Percentiles rank a stretch among this genome's conserved stretches.
These are phyloP conservation scores for Tromatobia lineatoria DNA, from an alignment of 2,888 invertebrate genomes.

Conservation along the genomic window DNA sequence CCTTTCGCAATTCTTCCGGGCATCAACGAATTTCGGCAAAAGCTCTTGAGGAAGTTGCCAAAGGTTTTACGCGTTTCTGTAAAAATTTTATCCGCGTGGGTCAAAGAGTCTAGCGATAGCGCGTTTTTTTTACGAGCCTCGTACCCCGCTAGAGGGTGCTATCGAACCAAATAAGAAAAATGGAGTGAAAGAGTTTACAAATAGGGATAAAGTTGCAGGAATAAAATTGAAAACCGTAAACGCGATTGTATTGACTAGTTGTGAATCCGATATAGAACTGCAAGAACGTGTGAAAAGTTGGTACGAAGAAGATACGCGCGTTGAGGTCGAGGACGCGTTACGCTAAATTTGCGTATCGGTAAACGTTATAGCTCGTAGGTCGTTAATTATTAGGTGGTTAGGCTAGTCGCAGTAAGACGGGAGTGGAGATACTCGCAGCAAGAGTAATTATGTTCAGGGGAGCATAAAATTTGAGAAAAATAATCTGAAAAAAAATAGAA, in stretches of 20 bases:
- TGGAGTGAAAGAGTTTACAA: background rate
- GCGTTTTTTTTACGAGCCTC: slow-evolving; percentile 30
- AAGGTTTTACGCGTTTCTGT: slow-evolving; percentile 6
- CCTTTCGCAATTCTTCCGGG: slow-evolving; percentile 3
- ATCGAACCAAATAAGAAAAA: slow-evolving; percentile 35
- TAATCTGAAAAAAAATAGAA: slow-evolving; percentile 12
- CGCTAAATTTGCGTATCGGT: slow-evolving; percentile 45
- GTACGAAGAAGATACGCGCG: slow-evolving; percentile 31
- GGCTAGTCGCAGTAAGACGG: slow-evolving; percentile 76
- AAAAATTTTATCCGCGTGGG: slow-evolving; percentile 20
- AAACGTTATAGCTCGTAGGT: slow-evolving; percentile 63
- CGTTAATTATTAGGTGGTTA: slow-evolving; percentile 74
- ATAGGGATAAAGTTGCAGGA: background rate
- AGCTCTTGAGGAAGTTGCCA: slow-evolving; percentile 7
- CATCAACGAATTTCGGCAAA: slow-evolving; percentile 38
- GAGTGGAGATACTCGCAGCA: slow-evolving; percentile 64
- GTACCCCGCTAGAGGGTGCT: slow-evolving; percentile 26
- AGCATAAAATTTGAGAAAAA: slow-evolving; percentile 43
- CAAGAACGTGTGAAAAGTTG: slow-evolving; percentile 29
- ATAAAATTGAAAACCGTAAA: background rate
- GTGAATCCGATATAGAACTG: background rate
- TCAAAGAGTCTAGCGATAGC: slow-evolving; percentile 17
- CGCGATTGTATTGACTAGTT: slow-evolving; percentile 17
- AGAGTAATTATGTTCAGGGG: slow-evolving; percentile 58
- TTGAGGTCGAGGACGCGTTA: slow-evolving; percentile 46